A percentile compares a stretch with the other conserved stretches of the same genome.
Evolutionary conservation across 2,888 invertebrate species (phyloP).

Genomic region (Mesorhabditis sp.): DNA sequence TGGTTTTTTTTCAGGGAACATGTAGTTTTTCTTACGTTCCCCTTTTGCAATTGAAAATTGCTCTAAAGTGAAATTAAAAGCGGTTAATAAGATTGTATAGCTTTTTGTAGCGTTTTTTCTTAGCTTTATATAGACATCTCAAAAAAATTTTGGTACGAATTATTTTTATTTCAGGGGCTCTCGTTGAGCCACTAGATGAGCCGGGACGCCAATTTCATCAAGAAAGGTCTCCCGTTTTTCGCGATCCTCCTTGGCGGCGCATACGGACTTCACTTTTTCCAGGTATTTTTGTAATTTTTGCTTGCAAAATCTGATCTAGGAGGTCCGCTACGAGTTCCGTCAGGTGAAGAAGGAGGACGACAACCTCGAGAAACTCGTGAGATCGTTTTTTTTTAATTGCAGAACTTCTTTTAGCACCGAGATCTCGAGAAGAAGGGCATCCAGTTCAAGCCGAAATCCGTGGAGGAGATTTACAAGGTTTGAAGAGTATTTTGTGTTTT

Average conservation of each 20-base stretch:
- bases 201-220: slow-evolving; percentile 24
- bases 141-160: too few species aligned
- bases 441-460: slow-evolving; percentile 35
- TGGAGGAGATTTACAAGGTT: slow-evolving; percentile 47
- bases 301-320: too few species aligned
- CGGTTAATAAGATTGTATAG: too few species aligned
- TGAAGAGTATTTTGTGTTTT: background rate
- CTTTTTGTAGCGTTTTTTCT: too few species aligned
- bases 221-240: slow-evolving; percentile 47
- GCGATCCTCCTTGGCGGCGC: slow-evolving; percentile 48
- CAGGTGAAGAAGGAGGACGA: slow-evolving; percentile 38
- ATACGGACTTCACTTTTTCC: slow-evolving; percentile 51
- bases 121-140: too few species aligned
- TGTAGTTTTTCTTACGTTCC: too few species aligned
- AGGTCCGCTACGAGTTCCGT: slow-evolving; percentile 51
- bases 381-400: slow-evolving; percentile 1
- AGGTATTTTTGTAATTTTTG: too few species aligned
- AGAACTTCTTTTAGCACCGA: slow-evolving; percentile 14
- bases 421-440: slow-evolving; percentile 39
- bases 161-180: too few species aligned
- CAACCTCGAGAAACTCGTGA: slow-evolving; percentile 38
- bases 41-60: too few species aligned
- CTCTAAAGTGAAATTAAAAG: too few species aligned
- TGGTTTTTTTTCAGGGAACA: too few species aligned
- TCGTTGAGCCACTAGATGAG: too few species aligned